phyloP scores from a whole-genome alignment of 2,888 invertebrate genomes.

The Pemphredon lugubris region DNA sequence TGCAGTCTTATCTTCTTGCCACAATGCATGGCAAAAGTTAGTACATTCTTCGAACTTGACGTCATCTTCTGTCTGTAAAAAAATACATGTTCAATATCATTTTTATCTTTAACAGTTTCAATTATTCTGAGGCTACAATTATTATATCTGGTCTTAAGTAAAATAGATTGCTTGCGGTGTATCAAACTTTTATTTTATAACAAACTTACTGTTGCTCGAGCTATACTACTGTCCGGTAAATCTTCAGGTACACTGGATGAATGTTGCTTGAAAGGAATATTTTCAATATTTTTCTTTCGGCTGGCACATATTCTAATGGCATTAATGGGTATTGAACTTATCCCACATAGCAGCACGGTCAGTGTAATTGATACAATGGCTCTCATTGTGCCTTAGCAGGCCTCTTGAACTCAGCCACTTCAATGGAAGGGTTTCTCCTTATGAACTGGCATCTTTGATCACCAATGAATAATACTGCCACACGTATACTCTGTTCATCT shows the following conservation, averaged over 20 bases:
- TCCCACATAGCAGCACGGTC: conserved; percentile 68
- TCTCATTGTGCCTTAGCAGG: conserved; percentile 72
- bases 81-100: background rate
- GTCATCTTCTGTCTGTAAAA: conserved; percentile 67
- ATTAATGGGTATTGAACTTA: conserved; percentile 65
- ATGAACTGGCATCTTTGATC: conserved; percentile 69
- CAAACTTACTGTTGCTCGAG: conserved; percentile 59
- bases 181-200: background rate
- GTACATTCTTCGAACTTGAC: conserved; percentile 71
- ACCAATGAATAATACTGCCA: conserved; percentile 52
- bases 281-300: conserved; percentile 68
- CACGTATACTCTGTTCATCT: conserved; percentile 58
- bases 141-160: background rate
- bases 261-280: conserved; percentile 66
- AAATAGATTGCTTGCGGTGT: background rate
- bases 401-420: conserved; percentile 73
- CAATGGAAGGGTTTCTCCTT: conserved; percentile 67
- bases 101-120: background rate
- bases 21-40: conserved; percentile 88
- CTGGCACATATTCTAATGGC: conserved; percentile 74
- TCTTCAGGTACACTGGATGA: conserved; percentile 64
- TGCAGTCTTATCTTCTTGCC: conserved; percentile 84
- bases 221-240: conserved; percentile 64
- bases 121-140: background rate
- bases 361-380: conserved; percentile 72